Base-by-base conservation (phyloP, 2,888 invertebrate species). In the Liposcelis brunnea region DNA sequence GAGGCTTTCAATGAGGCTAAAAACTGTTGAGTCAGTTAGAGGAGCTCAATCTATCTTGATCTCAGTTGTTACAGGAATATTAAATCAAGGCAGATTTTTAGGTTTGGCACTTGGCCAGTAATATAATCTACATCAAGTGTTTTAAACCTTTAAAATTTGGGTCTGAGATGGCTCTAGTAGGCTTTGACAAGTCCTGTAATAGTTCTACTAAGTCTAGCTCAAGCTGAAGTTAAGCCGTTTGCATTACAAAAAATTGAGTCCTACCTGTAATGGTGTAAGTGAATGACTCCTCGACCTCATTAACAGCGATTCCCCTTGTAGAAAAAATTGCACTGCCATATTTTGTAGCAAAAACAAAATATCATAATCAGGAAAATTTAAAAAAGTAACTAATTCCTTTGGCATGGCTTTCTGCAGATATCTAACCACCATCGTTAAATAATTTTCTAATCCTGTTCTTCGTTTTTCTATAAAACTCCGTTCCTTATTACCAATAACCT, bases 291-390 rank as follows among this genome's bases (percentile, higher is more conserved):
- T 71, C 47, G 69, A 68, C 59, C 73, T 69, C 55, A 72, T 68
- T 48, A 84, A 62, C 45, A 81, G 55, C 32, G 67, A 65, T 58
- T 86, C 83, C 10, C 83, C 86, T 62, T 79, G 79, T 49, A 74
- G 69, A 61, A 75, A 85, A 55, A 87, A 74, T 50, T 75, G 74
- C 52, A 80, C 71, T 0, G 93, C 86, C 59, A 93, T 68, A 58
- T 78, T 77, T 65, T 87, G 84, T 12, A 87, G 66, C 52, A 94
- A 64, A 58, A 85, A 90, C 56, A 80, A 80, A 53, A 90, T 81
- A 62, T 94, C 94, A 64, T 91, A 94, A 54, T 80, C 66, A 59
- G 87, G 82, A 55, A 95, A 81, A 57, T 90, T 78, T 48, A 95
- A 67, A 66, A 95, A 95, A 49, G 80, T 71, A 1, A 86, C 80